Evolutionary conservation across 92 coral and sea anemone genomes (phyloP), one percentile per base, ranked within the genome.

Genomic region (Palythoa caribaeorum): DNA sequence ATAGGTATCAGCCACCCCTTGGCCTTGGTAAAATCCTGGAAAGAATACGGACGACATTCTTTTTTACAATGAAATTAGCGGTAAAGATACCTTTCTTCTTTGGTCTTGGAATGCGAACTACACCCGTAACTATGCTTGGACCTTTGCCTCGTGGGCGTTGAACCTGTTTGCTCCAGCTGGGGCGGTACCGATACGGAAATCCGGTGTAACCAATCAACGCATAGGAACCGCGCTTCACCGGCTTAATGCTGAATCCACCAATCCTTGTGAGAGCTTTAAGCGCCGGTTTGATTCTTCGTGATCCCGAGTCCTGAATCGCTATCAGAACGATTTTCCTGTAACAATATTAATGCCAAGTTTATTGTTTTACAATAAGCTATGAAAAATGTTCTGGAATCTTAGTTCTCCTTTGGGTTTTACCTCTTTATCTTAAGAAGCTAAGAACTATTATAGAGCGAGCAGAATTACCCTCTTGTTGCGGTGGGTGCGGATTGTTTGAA

Each of bases 191-290:
- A 11, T 44, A 65, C 20, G 51, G 17, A 19, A 79, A 79, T 17
- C 84, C 84, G 20, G 72, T 60, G 84, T 79, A 79, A 19, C 84
- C 84, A 59, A 79, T 40, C 14, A 79, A 19, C 6, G 72, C 84
- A 13, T 79, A 79, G 12, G 84, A 79, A 8, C 84, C 84, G 17
- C 84, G 84, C 6, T 53, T 12, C 36, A 79, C 84, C 38, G 73
- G 84, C 20, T 57, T 79, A 8, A 79, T 38, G 72, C 37, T 73
- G 84, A 37, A 79, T 36, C 84, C 84, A 38, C 84, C 84, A 14
- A 79, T 37, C 3, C 36, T 79, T 72, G 73, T 60, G 12, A 79
- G 84, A 5, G 84, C 73, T 37, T 65, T 63, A 9, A 79, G 84
- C 8, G 84, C 84, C 38, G 73, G 84, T 60, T 60, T 79, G 15